phyloP scores from a whole-genome alignment of 2,797 vertebrate genomes.

The Lycodopsis pacificus region DNA sequence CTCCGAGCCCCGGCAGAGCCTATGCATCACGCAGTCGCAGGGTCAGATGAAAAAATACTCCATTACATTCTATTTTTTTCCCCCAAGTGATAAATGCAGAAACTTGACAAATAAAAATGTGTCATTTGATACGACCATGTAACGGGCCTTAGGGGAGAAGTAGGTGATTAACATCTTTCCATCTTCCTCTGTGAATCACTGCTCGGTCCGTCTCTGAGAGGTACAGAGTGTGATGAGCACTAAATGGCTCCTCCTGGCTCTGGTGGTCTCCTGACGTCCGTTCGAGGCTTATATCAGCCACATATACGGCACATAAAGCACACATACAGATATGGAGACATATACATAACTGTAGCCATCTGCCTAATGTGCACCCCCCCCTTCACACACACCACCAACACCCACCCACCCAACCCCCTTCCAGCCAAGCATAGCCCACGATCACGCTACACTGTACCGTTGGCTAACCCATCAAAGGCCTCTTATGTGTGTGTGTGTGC shows the following conservation, averaged over 20 bases:
- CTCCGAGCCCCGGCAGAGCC: constrained; percentile 39
- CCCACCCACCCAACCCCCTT: constrained; percentile 69
- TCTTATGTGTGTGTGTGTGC: constrained; percentile 41
- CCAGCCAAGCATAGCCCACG: constrained; percentile 61
- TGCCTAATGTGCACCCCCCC: constrained; percentile 60
- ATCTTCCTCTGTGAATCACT: constrained; percentile 28
- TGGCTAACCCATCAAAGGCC: constrained; percentile 73
- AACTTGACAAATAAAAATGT: constrained; percentile 23
- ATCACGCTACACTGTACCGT: constrained; percentile 62
- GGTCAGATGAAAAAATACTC: neutral
- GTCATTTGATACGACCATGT: constrained; percentile 7
- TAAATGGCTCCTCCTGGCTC: constrained; percentile 61
- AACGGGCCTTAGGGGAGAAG: constrained; percentile 8
- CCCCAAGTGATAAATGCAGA: constrained; percentile 18
- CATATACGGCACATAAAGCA: constrained; percentile 12
- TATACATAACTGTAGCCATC: constrained; percentile 51
- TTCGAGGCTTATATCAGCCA: constrained; percentile 30
- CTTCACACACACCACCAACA: constrained; percentile 35
- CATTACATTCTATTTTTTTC: neutral
- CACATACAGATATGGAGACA: constrained; percentile 14
- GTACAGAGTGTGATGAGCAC: constrained; percentile 33
- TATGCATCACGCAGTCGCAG: constrained; percentile 20
- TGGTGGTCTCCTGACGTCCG: constrained; percentile 20
- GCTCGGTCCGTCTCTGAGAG: constrained; percentile 35
- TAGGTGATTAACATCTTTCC: constrained; percentile 28